These are phyloP conservation scores for Helicoverpa armigera DNA, from an alignment of 1,140 invertebrate genomes.

Conservation along the genomic window DNA sequence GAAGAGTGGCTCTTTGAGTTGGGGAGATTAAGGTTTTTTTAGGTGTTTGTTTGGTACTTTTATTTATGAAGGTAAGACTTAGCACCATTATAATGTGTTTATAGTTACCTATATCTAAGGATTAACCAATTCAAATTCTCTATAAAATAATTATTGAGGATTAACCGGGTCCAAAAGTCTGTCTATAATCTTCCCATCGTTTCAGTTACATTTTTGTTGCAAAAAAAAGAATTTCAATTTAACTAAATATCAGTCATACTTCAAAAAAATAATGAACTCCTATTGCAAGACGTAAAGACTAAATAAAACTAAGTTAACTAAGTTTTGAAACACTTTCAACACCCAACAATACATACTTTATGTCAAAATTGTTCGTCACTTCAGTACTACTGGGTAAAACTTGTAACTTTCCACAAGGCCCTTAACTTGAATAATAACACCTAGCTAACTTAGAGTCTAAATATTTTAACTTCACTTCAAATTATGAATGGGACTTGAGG, in stretches of 20 bases:
- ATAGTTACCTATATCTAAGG: too few relatives aligned
- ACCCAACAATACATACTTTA: conserved; percentile 29
- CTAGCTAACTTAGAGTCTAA: background rate
- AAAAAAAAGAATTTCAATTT: background rate
- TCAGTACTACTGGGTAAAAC: background rate
- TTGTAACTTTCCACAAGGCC: background rate
- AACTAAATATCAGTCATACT: too few relatives aligned
- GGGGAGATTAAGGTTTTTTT: too few relatives aligned
- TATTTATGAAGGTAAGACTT: too few relatives aligned
- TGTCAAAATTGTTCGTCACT: conserved; percentile 15
- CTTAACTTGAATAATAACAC: conserved; percentile 14
- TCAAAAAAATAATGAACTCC: background rate
- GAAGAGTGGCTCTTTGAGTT: background rate
- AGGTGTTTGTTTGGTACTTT: too few relatives aligned
- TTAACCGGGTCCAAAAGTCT: too few relatives aligned
- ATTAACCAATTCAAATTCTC: too few relatives aligned
- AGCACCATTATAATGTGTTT: too few relatives aligned
- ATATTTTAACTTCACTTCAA: conserved; percentile 21
- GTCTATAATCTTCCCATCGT: too few relatives aligned
- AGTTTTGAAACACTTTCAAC: background rate
- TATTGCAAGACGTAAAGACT: background rate
- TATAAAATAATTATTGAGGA: too few relatives aligned
- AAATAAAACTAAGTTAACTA: conserved; percentile 3
- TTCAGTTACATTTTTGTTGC: background rate
- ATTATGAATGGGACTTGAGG: background rate